Evolutionary conservation across 2,797 vertebrate genomes (phyloP), one percentile per base, ranked within the genome.

Genomic region (Danio choprae): DNA sequence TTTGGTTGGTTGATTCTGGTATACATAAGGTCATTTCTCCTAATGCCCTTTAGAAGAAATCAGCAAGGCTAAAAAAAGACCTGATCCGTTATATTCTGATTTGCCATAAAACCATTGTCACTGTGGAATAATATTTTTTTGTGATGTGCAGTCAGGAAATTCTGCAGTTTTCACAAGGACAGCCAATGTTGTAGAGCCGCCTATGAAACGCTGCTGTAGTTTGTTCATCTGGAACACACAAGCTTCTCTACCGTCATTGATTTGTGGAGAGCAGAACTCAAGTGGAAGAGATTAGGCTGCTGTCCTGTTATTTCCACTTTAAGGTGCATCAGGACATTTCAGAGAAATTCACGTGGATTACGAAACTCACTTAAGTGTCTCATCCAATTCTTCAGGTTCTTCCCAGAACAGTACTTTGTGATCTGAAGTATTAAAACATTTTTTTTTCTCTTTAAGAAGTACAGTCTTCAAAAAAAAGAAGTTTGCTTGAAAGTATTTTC

Each of bases 171-270:
- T 51, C 7, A 53, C 6, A 70, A 70, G 76, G 43, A 60, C 64
- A 22, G 11, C 6, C 53, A 38, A 7, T 69, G 12, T 70, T 78
- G 7, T 20, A 50, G 40, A 63, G 67, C 18, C 11, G 10, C 16
- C 29, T 48, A n/a, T 59, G 41, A 73, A 59, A 78, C n/a, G 5
- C n/a, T 12, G 7, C 4, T 50, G 36, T 40, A 41, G 43, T 53
- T 62, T 62, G 56, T 64, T 80, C 59, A 44, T 55, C 38, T 73
- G 18, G 68, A 58, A 56, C 2, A 7, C 46, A n/a, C 12, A 46
- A 44, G 48, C 48, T 62, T 55, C 55, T 69, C 20, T 55, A 44
- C 40, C 55, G 70, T 60, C 69, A 64, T 73, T 80, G 77, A 73
- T 73, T 72, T 29, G 38, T 38, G 40, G 40, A 55, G 40, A 46